Conservation (phyloP, 1,140 invertebrate genomes). For the Ostrea denselamellosa region DNA sequence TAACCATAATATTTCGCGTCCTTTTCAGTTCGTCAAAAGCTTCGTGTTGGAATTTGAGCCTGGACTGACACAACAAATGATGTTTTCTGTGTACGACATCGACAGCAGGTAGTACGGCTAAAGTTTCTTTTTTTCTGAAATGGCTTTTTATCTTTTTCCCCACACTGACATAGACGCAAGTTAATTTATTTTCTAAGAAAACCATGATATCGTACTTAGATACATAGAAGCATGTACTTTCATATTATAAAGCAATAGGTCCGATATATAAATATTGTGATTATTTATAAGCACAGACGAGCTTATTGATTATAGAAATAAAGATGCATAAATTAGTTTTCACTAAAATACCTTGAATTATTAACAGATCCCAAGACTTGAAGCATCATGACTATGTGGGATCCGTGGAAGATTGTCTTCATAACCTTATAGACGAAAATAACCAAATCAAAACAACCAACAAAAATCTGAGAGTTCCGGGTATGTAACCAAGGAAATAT, state of each 20-base stretch:
- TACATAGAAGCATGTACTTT: too few species aligned
- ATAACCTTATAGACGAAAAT: constrained; percentile 60
- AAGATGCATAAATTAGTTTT: too few species aligned
- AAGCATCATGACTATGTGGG: constrained; percentile 81
- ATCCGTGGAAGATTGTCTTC: constrained; percentile 47
- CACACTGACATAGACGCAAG: neutral
- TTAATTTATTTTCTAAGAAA: neutral
- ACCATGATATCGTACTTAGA: neutral
- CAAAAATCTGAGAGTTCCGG: constrained; percentile 37
- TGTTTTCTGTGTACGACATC: constrained; percentile 81
- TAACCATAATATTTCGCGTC: neutral
- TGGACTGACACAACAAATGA: constrained; percentile 78
- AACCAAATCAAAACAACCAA: constrained; percentile 41
- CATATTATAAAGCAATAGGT: too few species aligned
- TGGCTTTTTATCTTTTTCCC: neutral
- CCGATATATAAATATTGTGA: too few species aligned
- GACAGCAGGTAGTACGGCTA: constrained; percentile 70
- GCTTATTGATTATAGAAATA: too few species aligned
- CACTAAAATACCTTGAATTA: neutral
- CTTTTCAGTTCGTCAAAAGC: constrained; percentile 69
- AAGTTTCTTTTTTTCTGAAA: neutral
- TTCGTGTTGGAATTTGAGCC: constrained; percentile 68
- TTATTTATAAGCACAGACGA: too few species aligned
- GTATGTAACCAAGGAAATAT: neutral
- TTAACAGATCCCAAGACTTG: constrained; percentile 76